A percentile compares a stretch with the other conserved stretches of the same genome.
These are phyloP conservation scores for Endomychus coccineus DNA, from an alignment of 2,888 invertebrate species.

Conservation along the genomic window DNA sequence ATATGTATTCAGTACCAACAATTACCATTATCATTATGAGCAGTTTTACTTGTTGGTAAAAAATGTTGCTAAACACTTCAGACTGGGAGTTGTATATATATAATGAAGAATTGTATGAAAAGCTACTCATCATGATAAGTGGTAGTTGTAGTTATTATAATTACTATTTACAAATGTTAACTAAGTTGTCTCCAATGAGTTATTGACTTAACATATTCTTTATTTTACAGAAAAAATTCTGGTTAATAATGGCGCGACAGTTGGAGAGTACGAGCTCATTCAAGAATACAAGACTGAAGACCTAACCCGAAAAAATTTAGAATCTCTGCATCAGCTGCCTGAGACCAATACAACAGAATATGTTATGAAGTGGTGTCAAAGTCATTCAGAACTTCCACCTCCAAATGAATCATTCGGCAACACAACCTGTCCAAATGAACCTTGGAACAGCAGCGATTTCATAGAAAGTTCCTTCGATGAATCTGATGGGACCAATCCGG, in stretches of 20 bases:
- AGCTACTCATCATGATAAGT: too few relatives aligned
- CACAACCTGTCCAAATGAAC: conserved; percentile 2
- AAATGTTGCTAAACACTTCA: too few relatives aligned
- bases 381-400: conserved; percentile 18
- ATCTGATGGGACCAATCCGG: conserved; percentile 24
- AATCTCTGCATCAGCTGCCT: conserved; percentile 26
- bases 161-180: too few relatives aligned
- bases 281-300: conserved; percentile 29
- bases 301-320: conserved; percentile 20
- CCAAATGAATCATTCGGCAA: conserved; percentile 6
- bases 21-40: too few relatives aligned
- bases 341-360: conserved; percentile 35
- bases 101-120: too few relatives aligned
- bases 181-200: too few relatives aligned
- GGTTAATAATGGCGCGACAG: conserved; percentile 52
- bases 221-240: conserved; percentile 53
- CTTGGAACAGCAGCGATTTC: conserved; percentile 9
- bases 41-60: too few relatives aligned
- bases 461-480: conserved; percentile 29
- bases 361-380: conserved; percentile 38
- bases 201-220: too few relatives aligned
- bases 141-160: too few relatives aligned
- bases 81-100: too few relatives aligned
- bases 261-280: conserved; percentile 53
- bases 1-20: too few relatives aligned